Evolutionary conservation across 2,888 invertebrate species (phyloP).

Genomic region (Rhodophaea formosa): DNA sequence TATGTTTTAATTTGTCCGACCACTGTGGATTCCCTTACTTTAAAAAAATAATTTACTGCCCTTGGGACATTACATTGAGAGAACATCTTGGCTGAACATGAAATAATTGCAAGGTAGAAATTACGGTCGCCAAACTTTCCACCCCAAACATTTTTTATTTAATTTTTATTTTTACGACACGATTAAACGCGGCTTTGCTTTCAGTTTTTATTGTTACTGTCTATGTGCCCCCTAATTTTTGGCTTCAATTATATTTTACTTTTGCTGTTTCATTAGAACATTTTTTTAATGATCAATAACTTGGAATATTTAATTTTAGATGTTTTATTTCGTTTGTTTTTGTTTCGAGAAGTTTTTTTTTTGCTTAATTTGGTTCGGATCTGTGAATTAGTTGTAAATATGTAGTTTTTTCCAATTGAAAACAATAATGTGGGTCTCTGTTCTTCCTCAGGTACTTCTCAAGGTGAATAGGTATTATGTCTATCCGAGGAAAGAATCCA

Average conservation of each 20-base stretch:
- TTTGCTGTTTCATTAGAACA: conserved; percentile 70
- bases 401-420: conserved; percentile 36
- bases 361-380: conserved; percentile 23
- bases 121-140: conserved; percentile 72
- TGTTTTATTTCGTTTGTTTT: no score
- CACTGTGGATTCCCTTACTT: neutral
- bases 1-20: no score
- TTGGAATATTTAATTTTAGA: conserved; percentile 25
- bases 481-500: conserved; percentile 70
- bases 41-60: conserved; percentile 26
- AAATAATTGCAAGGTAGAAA: conserved; percentile 70
- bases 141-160: conserved; percentile 77
- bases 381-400: conserved; percentile 23
- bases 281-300: conserved; percentile 66
- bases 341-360: conserved; percentile 14
- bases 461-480: conserved; percentile 80
- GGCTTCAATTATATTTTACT: conserved; percentile 73
- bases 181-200: conserved; percentile 79
- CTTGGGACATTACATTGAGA: conserved; percentile 62
- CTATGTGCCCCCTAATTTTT: conserved; percentile 78
- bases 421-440: conserved; percentile 72
- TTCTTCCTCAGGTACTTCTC: conserved; percentile 80
- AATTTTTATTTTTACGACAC: conserved; percentile 80
- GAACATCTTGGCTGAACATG: conserved; percentile 55
- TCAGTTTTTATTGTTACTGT: conserved; percentile 79